These are phyloP conservation scores for Morpho achilles DNA, from an alignment of 2,888 invertebrate species.

Conservation along the genomic window DNA sequence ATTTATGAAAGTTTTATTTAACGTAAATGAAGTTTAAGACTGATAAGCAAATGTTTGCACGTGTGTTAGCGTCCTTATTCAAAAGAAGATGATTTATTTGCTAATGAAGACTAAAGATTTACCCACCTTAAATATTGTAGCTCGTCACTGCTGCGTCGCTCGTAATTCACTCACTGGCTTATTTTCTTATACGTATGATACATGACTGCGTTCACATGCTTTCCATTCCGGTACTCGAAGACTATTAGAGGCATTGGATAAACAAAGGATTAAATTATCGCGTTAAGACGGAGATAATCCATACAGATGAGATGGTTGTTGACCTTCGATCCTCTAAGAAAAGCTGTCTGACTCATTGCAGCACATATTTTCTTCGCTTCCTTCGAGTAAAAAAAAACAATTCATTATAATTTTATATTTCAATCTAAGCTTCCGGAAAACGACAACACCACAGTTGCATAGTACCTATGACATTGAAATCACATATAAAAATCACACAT, in stretches of 20 bases:
- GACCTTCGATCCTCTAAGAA: constrained; percentile 55
- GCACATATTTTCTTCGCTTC: constrained; percentile 16
- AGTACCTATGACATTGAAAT: too few relatives aligned
- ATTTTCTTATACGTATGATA: constrained; percentile 74
- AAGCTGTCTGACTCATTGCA: constrained; percentile 32
- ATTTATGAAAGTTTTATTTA: too few relatives aligned
- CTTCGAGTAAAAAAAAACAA: constrained; percentile 7
- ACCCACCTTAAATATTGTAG: constrained; percentile 48
- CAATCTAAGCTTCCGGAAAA: too few relatives aligned
- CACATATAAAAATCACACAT: too few relatives aligned
- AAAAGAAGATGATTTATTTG: constrained; percentile 42
- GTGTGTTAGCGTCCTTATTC: constrained; percentile 16
- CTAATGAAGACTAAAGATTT: constrained; percentile 31
- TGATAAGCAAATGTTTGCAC: constrained; percentile 6
- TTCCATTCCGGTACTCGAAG: constrained; percentile 57
- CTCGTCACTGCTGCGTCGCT: constrained; percentile 46
- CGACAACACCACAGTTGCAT: too few relatives aligned
- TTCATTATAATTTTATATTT: background rate
- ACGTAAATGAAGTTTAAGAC: background rate
- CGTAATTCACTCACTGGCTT: constrained; percentile 66
- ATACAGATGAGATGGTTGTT: constrained; percentile 73
- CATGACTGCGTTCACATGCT: constrained; percentile 60
- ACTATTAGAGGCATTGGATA: constrained; percentile 74
- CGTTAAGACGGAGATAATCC: constrained; percentile 73
- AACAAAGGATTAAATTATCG: constrained; percentile 77